Evolutionary conservation across 1,140 invertebrate genomes (phyloP).

Genomic region (Phenacoccus solenopsis): DNA sequence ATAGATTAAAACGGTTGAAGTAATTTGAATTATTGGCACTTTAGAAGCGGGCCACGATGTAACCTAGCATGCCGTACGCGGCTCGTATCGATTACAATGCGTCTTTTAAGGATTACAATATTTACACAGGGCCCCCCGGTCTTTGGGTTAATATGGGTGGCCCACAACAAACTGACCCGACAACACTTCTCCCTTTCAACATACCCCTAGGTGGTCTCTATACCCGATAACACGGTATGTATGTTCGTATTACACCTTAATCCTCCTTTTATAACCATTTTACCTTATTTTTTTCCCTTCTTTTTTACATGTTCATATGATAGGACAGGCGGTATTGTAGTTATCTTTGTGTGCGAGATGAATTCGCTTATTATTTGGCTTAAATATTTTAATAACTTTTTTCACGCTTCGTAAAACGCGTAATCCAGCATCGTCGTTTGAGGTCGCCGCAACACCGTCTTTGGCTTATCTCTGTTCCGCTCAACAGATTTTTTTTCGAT

Average conservation of each 20-base stretch:
- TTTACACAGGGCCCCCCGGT: background rate
- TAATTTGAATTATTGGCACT: conserved; percentile 17
- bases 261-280: background rate
- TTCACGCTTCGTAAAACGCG: conserved; percentile 6
- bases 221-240: conserved; percentile 4
- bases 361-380: conserved; percentile 12
- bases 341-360: background rate
- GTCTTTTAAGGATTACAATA: conserved; percentile 18
- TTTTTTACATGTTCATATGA: background rate
- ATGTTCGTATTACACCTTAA: conserved; percentile 11
- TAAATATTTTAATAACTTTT: conserved; percentile 17
- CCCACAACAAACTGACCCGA: conserved; percentile 15
- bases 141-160: conserved; percentile 10
- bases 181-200: conserved; percentile 17
- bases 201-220: conserved; percentile 12
- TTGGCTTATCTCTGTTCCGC: too few relatives aligned
- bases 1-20: conserved; percentile 18
- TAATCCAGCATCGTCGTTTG: too few relatives aligned
- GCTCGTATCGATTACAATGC: conserved; percentile 8
- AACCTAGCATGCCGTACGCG: background rate
- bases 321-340: background rate
- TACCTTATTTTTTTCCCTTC: background rate
- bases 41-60: background rate
- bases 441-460: too few relatives aligned
- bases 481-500: too few relatives aligned